Conservation (phyloP, 2,888 invertebrate species). For the Schrankia costaestrigalis region DNA sequence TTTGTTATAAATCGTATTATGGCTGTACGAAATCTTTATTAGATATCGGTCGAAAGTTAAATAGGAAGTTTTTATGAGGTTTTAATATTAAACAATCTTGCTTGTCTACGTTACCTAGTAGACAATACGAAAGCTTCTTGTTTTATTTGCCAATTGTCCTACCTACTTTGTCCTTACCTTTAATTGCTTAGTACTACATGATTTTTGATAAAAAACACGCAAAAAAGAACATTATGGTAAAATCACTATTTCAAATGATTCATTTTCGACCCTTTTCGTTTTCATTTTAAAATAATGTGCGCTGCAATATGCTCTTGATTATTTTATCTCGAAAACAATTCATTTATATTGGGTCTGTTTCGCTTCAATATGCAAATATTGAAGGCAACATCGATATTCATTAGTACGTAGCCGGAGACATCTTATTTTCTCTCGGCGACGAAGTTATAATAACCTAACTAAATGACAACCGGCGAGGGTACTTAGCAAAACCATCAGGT, state of each 20-base stretch:
- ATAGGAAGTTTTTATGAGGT: slow-evolving; percentile 14
- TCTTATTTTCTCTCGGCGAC: slow-evolving; percentile 21
- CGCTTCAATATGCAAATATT: slow-evolving; percentile 22
- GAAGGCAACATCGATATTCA: slow-evolving; percentile 21
- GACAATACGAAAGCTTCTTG: too few species aligned
- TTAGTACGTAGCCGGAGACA: slow-evolving; percentile 23
- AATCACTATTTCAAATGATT: too few species aligned
- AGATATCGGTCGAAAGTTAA: slow-evolving; percentile 11
- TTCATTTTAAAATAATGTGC: background rate
- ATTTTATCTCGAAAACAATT: slow-evolving; percentile 17
- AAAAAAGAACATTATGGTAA: too few species aligned
- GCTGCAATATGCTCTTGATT: background rate
- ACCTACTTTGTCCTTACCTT: too few species aligned
- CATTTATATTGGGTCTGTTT: slow-evolving; percentile 20
- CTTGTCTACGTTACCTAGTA: too few species aligned
- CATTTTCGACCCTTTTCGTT: too few species aligned
- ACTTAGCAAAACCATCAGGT: slow-evolving; percentile 64
- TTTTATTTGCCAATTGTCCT: too few species aligned
- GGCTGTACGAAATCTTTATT: slow-evolving; percentile 12
- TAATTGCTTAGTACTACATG: too few species aligned
- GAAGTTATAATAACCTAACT: slow-evolving; percentile 32
- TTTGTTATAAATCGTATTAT: slow-evolving; percentile 26
- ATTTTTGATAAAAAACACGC: too few species aligned
- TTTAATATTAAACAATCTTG: too few species aligned
- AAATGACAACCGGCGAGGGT: slow-evolving; percentile 37